phyloP scores from a whole-genome alignment of 1,140 invertebrate species.

The Penaeus chinensis region DNA sequence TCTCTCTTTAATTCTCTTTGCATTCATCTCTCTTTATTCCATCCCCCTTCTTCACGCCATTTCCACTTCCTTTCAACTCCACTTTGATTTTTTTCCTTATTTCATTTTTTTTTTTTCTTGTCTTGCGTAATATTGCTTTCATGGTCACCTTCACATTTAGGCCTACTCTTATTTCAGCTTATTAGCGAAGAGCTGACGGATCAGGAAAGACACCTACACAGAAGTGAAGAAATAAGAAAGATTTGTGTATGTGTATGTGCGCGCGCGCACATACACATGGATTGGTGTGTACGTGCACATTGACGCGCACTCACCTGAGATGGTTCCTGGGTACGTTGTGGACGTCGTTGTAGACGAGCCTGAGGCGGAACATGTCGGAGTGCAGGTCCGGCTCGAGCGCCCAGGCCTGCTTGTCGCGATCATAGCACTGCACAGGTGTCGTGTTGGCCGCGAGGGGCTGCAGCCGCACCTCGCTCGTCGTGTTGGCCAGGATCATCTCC shows the following conservation, averaged over 20 bases:
- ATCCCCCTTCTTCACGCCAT: too few species aligned
- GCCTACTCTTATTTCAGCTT: too few species aligned
- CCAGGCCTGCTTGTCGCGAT: constrained; percentile 74
- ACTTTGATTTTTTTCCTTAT: too few species aligned
- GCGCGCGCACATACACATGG: neutral
- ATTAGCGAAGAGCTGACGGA: too few species aligned
- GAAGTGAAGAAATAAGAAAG: neutral
- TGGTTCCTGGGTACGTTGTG: constrained; percentile 87
- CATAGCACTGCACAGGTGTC: constrained; percentile 46
- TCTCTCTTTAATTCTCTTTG: too few species aligned
- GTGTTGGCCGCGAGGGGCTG: constrained; percentile 52
- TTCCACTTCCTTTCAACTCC: too few species aligned
- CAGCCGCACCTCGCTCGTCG: constrained; percentile 78
- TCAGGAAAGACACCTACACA: too few species aligned
- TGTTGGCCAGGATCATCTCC: constrained; percentile 82
- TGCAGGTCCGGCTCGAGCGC: constrained; percentile 83
- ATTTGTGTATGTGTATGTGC: neutral
- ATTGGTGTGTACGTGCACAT: neutral
- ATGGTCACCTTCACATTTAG: too few species aligned
- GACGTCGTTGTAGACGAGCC: constrained; percentile 86
- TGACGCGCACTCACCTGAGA: constrained; percentile 71
- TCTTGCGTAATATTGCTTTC: too few species aligned
- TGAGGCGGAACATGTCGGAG: constrained; percentile 81
- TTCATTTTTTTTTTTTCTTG: too few species aligned
- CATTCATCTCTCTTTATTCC: too few species aligned